Conservation (phyloP, 2,797 vertebrate species). For the Lepidocolaptes lacrymiger region DNA sequence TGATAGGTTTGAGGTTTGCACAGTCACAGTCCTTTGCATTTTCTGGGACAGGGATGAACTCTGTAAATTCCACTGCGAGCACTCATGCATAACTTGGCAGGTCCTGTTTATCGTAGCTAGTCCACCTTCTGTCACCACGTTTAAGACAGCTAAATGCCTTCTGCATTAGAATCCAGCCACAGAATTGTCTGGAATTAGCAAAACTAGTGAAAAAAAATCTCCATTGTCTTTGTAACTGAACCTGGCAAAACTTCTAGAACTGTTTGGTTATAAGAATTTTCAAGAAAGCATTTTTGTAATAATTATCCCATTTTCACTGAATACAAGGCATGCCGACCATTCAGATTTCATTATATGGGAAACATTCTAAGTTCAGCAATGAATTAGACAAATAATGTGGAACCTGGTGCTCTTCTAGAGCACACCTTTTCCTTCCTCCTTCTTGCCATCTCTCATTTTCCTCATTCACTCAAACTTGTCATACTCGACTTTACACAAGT, state of each 20-base stretch:
- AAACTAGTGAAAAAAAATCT: not conserved
- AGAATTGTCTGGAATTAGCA: constrained; percentile 63
- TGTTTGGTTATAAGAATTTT: constrained; percentile 51
- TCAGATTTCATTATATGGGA: constrained; percentile 47
- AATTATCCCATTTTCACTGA: constrained; percentile 63
- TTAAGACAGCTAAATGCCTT: constrained; percentile 44
- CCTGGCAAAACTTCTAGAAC: constrained; percentile 60
- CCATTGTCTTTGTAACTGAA: constrained; percentile 54
- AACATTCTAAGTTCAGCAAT: not conserved
- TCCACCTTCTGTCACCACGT: constrained; percentile 29
- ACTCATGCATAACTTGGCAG: not conserved
- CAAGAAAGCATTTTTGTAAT: constrained; percentile 65
- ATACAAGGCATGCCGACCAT: constrained; percentile 51
- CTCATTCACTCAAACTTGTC: not conserved
- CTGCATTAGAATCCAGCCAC: constrained; percentile 30
- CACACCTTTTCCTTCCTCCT: not conserved
- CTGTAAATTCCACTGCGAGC: not conserved
- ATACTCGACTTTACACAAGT: not conserved
- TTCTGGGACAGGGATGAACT: not conserved
- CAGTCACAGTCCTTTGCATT: not conserved
- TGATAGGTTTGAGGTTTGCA: not conserved
- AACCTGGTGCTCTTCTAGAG: not conserved
- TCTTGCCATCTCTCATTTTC: not conserved
- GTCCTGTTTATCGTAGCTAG: not conserved
- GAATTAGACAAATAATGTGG: not conserved